Conservation (phyloP, 2,888 invertebrate genomes). For the Myopa testacea region DNA sequence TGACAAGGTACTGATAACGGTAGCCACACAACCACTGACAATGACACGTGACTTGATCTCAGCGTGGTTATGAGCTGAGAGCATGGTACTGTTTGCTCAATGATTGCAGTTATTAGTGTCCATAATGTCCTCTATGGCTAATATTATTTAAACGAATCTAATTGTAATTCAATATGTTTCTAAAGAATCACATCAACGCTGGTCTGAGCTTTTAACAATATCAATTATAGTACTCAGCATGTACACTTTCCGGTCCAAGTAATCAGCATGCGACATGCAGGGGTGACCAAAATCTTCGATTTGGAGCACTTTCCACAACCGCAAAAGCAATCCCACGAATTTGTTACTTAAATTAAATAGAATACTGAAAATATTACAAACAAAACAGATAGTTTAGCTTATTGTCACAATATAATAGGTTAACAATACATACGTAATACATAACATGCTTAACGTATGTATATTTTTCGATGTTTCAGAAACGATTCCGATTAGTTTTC, state of each 20-base stretch:
- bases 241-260: background rate
- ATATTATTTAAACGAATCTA: constrained; percentile 59
- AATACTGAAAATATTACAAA: too few relatives aligned
- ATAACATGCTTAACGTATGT: too few relatives aligned
- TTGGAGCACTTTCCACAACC: too few relatives aligned
- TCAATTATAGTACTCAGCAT: background rate
- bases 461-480: too few relatives aligned
- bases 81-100: background rate
- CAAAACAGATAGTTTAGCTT: too few relatives aligned
- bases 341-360: too few relatives aligned
- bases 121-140: background rate
- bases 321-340: too few relatives aligned
- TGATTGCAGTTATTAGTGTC: constrained; percentile 33
- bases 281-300: too few relatives aligned
- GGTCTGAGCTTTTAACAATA: constrained; percentile 19
- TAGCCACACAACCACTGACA: constrained; percentile 18
- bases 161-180: constrained; percentile 68
- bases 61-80: constrained; percentile 17
- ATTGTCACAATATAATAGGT: too few relatives aligned
- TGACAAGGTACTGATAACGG: constrained; percentile 31
- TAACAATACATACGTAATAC: too few relatives aligned
- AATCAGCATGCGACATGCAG: too few relatives aligned
- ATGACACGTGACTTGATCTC: constrained; percentile 30
- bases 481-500: too few relatives aligned
- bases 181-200: constrained; percentile 57